phyloP scores from a whole-genome alignment of 2,888 invertebrate genomes.

The Rutpela maculata region DNA sequence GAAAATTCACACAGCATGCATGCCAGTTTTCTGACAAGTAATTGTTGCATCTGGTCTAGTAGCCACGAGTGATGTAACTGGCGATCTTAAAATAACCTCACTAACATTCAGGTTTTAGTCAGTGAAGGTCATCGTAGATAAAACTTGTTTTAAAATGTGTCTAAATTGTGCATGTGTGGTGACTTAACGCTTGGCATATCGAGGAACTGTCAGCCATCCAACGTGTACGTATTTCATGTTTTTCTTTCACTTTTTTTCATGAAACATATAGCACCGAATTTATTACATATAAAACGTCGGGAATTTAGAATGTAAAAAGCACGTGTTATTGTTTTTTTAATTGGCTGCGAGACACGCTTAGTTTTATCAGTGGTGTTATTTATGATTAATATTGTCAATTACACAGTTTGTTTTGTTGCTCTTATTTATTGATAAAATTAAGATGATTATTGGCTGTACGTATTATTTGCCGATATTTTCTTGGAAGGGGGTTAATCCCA shows the following conservation, averaged over 20 bases:
- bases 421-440: background rate
- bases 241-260: conserved; percentile 15
- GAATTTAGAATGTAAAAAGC: background rate
- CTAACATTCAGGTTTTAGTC: conserved; percentile 47
- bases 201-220: conserved; percentile 13
- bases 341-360: background rate
- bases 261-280: background rate
- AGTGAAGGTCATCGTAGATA: conserved; percentile 47
- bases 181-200: conserved; percentile 29
- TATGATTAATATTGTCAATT: background rate
- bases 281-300: background rate
- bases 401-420: background rate
- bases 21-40: conserved; percentile 33
- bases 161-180: conserved; percentile 45
- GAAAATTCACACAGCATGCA: conserved; percentile 37
- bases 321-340: background rate
- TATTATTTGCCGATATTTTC: background rate
- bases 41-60: conserved; percentile 32
- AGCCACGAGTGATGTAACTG: conserved; percentile 48
- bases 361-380: background rate
- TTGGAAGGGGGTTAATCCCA: background rate
- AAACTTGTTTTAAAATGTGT: conserved; percentile 49
- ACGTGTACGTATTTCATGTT: conserved; percentile 27
- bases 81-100: conserved; percentile 49
- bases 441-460: background rate